Conservation (phyloP, 92 coral and sea anemone genomes). For the Desmophyllum pertusum region DNA sequence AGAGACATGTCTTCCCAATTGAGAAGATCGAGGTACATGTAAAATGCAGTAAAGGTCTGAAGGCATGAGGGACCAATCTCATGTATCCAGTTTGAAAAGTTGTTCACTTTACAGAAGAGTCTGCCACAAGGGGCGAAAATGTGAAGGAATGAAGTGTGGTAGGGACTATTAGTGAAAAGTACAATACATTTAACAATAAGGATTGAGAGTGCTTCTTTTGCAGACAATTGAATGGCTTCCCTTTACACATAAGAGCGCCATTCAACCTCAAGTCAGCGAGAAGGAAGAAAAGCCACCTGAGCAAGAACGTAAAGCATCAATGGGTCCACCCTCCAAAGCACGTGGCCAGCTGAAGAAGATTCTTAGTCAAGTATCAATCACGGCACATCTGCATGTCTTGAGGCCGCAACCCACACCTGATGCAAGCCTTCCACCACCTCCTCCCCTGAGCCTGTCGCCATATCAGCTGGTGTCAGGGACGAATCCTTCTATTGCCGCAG, state of each 20-base stretch:
- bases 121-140: too few relatives aligned
- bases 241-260: slow-evolving; percentile 70
- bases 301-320: slow-evolving; percentile 61
- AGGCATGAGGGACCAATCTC: too few relatives aligned
- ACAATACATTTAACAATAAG: too few relatives aligned
- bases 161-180: too few relatives aligned
- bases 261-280: slow-evolving; percentile 69
- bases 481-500: slow-evolving; percentile 94
- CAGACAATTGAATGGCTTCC: slow-evolving; percentile 98
- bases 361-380: slow-evolving; percentile 88
- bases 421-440: slow-evolving; percentile 90
- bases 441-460: slow-evolving; percentile 94
- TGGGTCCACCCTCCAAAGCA: slow-evolving; percentile 61
- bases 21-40: too few relatives aligned
- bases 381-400: slow-evolving; percentile 85
- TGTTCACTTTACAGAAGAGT: too few relatives aligned
- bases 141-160: too few relatives aligned
- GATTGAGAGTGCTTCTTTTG: too few relatives aligned
- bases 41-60: too few relatives aligned
- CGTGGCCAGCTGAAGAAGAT: slow-evolving; percentile 77
- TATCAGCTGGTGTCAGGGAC: slow-evolving; percentile 91
- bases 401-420: slow-evolving; percentile 79
- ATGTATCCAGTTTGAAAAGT: too few relatives aligned
- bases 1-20: too few relatives aligned
- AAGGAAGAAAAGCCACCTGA: slow-evolving; percentile 68